Base-by-base conservation (phyloP, 2,113 vertebrate species). In the Sprattus sprattus region DNA sequence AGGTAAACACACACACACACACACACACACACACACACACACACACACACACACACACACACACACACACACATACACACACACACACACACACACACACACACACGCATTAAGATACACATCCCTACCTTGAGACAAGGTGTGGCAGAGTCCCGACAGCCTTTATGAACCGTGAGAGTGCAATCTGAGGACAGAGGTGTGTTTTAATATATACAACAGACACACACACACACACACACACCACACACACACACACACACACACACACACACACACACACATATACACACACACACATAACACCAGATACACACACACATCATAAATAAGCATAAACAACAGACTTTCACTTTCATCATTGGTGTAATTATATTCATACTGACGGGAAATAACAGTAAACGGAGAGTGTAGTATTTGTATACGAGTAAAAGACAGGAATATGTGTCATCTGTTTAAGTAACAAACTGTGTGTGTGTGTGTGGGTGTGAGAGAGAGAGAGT, bases 101-200 rank as follows among this genome's bases (percentile, higher is more conserved):
- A 81, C 71, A 81, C 85, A 86, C 46, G 83, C 45, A 60, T 39
- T 39, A 39, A 39, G 39, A 39, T 39, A 39, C 2, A 39, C 39
- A 39, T 81, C 10, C 4, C 92, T 94, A 98, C 97, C 95, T 98
- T 99, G 84, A 95, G 90, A 92, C 98, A 99, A 0, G 93, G 93
- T 22, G 96, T 92, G 47, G 93, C 82, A 0, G 93, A 94, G 0
- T 99, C 98, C 88, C 96, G 98, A 90, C 98, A 99, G 83, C 90
- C 91, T 88, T 97, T 99, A 87, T 99, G 98, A 49, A 97, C 93
- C 57, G 93, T 94, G 28, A 94, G 44, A 0, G 92, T 96, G 92
- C 98, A 99, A 87, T 94, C 98, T 99, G 94, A 16, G 52, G 4
- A 86, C 0, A 13, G 75, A 46, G 60, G 22, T 39, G 5, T 39